Percentiles rank a stretch among this genome's conserved stretches.
Conservation (phyloP, 2,113 vertebrate genomes). For the Gulo gulo region DNA sequence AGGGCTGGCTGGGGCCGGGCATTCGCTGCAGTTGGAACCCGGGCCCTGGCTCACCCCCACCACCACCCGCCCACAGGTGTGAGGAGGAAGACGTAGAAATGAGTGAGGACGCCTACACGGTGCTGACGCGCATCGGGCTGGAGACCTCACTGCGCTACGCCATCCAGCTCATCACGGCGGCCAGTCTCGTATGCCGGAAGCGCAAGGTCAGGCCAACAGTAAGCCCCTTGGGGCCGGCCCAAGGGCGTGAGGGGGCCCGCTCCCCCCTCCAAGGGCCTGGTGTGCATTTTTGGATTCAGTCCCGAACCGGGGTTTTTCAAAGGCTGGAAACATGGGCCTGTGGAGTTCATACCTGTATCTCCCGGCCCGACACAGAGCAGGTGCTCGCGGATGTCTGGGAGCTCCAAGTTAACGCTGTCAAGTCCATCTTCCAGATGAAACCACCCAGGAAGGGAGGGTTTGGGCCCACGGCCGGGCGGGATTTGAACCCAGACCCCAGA, state of each 20-base stretch:
- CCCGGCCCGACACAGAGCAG: accelerated
- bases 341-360: neutral
- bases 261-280: accelerated
- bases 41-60: neutral
- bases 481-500: neutral
- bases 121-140: slow-evolving; percentile 92
- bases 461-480: accelerated
- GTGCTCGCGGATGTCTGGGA: neutral
- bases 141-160: slow-evolving; percentile 94
- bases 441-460: neutral
- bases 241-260: accelerated
- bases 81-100: slow-evolving; percentile 96
- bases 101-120: slow-evolving; percentile 92
- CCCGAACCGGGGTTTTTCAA: neutral
- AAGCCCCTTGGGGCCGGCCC: accelerated
- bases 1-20: neutral
- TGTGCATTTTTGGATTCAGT: too few relatives aligned
- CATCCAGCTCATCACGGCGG: slow-evolving; percentile 94
- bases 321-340: neutral
- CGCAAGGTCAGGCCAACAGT: slow-evolving; percentile 83
- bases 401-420: neutral
- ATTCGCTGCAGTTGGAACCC: neutral
- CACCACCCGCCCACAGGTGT: slow-evolving; percentile 78
- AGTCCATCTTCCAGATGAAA: neutral
- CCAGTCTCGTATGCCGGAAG: slow-evolving; percentile 93